Conservation (phyloP, 2,888 invertebrate genomes). For the Standfussiana lucernea region DNA sequence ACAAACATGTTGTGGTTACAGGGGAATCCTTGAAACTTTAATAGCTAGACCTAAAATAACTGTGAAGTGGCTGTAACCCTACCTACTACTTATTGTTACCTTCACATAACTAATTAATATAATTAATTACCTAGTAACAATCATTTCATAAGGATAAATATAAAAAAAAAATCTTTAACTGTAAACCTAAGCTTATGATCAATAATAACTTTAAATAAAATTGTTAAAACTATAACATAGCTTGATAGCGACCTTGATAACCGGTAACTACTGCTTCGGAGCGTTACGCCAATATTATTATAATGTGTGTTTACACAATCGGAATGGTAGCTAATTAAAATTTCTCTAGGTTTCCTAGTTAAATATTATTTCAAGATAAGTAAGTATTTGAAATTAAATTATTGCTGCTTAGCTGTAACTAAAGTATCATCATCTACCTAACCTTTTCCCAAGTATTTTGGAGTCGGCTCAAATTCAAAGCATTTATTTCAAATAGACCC, state of each 20-base stretch:
- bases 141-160: neutral
- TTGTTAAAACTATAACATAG: slow-evolving; percentile 10
- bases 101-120: neutral
- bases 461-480: no score
- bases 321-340: slow-evolving; percentile 10
- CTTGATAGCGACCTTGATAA: slow-evolving; percentile 41
- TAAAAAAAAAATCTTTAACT: neutral
- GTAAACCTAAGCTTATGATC: no score
- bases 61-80: neutral
- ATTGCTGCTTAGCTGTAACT: neutral
- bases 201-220: neutral
- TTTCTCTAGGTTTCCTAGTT: neutral
- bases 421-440: neutral
- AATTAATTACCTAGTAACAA: neutral
- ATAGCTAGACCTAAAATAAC: neutral
- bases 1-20: neutral
- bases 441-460: neutral
- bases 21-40: neutral
- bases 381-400: neutral
- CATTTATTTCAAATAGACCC: no score
- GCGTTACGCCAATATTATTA: slow-evolving; percentile 30
- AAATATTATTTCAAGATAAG: slow-evolving; percentile 4
- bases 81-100: neutral
- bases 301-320: slow-evolving; percentile 11
- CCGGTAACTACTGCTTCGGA: slow-evolving; percentile 11